Evolutionary conservation across 2,797 vertebrate genomes (phyloP).

Genomic region (Tokudaia tokunoshimensis): DNA sequence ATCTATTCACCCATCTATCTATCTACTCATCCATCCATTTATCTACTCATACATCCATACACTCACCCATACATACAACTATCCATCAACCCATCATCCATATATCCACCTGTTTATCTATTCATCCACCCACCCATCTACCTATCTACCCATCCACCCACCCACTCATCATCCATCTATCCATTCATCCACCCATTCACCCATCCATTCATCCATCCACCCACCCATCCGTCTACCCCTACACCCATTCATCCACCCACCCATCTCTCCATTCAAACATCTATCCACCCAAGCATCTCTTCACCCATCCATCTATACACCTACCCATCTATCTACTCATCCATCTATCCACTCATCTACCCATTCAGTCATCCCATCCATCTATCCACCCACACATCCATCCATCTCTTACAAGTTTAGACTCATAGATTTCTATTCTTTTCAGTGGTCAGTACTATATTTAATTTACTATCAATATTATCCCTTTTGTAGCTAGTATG

Average conservation of each 20-base stretch:
- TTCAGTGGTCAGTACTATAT: constrained; percentile 24
- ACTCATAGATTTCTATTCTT: not conserved
- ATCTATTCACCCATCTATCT: not conserved
- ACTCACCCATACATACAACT: not conserved
- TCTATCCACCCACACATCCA: not conserved
- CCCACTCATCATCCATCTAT: too few species aligned
- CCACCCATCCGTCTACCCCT: not conserved
- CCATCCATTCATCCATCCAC: not conserved
- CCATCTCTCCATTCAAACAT: accelerated
- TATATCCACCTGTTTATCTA: accelerated
- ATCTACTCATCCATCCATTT: too few species aligned
- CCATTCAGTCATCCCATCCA: not conserved
- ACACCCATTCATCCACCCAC: accelerated
- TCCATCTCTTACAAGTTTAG: not conserved
- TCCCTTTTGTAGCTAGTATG: not conserved
- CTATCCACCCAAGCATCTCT: not conserved
- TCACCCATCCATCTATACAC: too few species aligned
- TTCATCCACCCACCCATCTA: not conserved
- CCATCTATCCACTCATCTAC: not conserved
- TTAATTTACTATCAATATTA: constrained; percentile 28
- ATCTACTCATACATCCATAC: too few species aligned
- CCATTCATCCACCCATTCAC: accelerated
- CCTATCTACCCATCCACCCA: not conserved
- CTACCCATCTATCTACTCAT: not conserved
- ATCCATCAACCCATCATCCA: not conserved